Evolutionary conservation across 2,888 invertebrate species (phyloP), one percentile per base, ranked within the genome.

Genomic region (Ormia ochracea): DNA sequence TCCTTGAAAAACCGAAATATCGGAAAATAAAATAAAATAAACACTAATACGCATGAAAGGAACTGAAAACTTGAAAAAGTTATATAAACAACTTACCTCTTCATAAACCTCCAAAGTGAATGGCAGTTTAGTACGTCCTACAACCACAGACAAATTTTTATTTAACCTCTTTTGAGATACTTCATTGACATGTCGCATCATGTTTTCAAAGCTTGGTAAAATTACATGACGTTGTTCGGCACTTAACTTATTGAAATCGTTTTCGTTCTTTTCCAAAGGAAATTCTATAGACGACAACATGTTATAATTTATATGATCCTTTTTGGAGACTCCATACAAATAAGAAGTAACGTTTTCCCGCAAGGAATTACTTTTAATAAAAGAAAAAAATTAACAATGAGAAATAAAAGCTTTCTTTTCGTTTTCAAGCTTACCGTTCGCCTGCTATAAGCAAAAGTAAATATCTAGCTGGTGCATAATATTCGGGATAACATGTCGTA

Each of bases 391-490:
- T n/a, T n/a, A n/a, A n/a, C n/a, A 43, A 5, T 14, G 9, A 36
- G 17, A 10, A 56, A 26, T 3, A n/a, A 17, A 17, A 6, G 3
- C n/a, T 14, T 23, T 17, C 12, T 31, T 28, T 19, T 28, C n/a
- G 2, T 10, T 10, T 10, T 19, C 1, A 59, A 33, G 89, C 91
- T 88, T 88, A 96, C 95, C 91, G 92, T 87, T 97, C 97, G 50
- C 96, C 96, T 82, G 94, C 94, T 33, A 96, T 96, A 69, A 96
- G 88, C 17, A 98, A 90, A 66, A 98, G 90, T 9, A 97, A 90
- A 87, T 95, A 96, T 85, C 96, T 92, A 0, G 97, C 95, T 0
- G 96, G 94, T 0, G 95, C 93, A 88, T 96, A 95, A 85, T 95
- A 92, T 33, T 93, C 91, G 0, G 96, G 95, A 89, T 96, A 98